Evolutionary conservation across 1,140 invertebrate genomes (phyloP).

Genomic region (Thrips palmi): DNA sequence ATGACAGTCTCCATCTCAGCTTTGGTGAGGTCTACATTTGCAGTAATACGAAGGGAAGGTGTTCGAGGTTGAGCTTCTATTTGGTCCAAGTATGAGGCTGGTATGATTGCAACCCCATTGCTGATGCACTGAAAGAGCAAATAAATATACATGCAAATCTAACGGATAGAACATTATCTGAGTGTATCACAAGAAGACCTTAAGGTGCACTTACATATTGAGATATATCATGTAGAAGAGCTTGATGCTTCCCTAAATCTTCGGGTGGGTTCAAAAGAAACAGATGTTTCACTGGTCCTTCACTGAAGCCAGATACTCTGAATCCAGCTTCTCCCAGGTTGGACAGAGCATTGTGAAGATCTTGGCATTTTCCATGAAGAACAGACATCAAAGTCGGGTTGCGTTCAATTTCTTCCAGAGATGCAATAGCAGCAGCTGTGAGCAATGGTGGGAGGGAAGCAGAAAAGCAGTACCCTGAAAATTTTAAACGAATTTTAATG

Average conservation of each 20-base stretch:
- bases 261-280: slow-evolving; percentile 26
- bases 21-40: slow-evolving; percentile 7
- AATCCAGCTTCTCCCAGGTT: slow-evolving; percentile 24
- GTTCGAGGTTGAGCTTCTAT: slow-evolving; percentile 10
- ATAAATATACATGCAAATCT: background rate
- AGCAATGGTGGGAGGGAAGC: slow-evolving; percentile 87
- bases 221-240: slow-evolving; percentile 7
- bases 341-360: slow-evolving; percentile 26
- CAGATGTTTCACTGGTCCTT: slow-evolving; percentile 67
- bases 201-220: slow-evolving; percentile 13
- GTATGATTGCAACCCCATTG: slow-evolving; percentile 8
- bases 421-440: slow-evolving; percentile 63
- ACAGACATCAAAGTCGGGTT: slow-evolving; percentile 38
- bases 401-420: slow-evolving; percentile 54
- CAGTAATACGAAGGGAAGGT: slow-evolving; percentile 11
- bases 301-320: slow-evolving; percentile 33
- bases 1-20: slow-evolving; percentile 5
- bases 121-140: slow-evolving; percentile 12
- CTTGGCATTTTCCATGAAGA: slow-evolving; percentile 31
- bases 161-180: background rate
- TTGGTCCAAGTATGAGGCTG: slow-evolving; percentile 10
- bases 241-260: slow-evolving; percentile 6
- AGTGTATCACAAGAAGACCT: too few species aligned
- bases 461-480: slow-evolving; percentile 83
- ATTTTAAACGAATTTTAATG: slow-evolving; percentile 3